Evolutionary conservation across 2,888 invertebrate species (phyloP), one percentile per base, ranked within the genome.

Genomic region (Campaea margaritaria): DNA sequence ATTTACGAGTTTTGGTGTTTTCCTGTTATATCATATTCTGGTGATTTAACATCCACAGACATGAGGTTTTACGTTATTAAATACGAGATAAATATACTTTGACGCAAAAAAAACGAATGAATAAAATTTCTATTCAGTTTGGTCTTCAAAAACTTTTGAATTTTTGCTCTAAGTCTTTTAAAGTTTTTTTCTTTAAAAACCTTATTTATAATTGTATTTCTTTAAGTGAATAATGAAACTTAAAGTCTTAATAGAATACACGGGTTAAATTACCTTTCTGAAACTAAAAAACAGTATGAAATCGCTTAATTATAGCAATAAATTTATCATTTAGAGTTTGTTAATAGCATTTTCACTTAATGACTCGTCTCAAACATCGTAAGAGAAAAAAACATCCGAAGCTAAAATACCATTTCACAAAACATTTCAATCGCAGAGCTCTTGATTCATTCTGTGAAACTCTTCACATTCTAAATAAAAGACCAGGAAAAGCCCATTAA

Each of bases 401-500:
- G 39, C 27, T 38, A 45, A 44, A 46, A 62, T 62, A 49, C 58
- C 57, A 50, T 62, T 54, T 43, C 27, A 51, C 60, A 58, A 64
- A 64, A 59, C 62, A 59, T 64, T 69, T 65, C 62, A 64, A 64
- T 62, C 58, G 62, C 65, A 63, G 58, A 63, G 68, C 64, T 72
- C 65, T 69, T 71, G 68, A 75, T 76, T 78, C 73, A 70, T 65
- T 70, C 65, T 16, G 51, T 68, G 64, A 73, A 75, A 78, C 72
- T 73, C 71, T 74, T 74, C 73, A 71, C 70, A 74, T 69, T 70
- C 69, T 70, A 79, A 85, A 82, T 82, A 81, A 85, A 84, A 75
- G 75, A 76, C 75, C 76, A 76, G 81, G 74, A 76, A 81, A 78
- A 76, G 73, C 75, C 81, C 79, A 82, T 85, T 84, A 84, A 81